Conservation (phyloP, 2,888 invertebrate genomes). For the Aleiodes alternator region DNA sequence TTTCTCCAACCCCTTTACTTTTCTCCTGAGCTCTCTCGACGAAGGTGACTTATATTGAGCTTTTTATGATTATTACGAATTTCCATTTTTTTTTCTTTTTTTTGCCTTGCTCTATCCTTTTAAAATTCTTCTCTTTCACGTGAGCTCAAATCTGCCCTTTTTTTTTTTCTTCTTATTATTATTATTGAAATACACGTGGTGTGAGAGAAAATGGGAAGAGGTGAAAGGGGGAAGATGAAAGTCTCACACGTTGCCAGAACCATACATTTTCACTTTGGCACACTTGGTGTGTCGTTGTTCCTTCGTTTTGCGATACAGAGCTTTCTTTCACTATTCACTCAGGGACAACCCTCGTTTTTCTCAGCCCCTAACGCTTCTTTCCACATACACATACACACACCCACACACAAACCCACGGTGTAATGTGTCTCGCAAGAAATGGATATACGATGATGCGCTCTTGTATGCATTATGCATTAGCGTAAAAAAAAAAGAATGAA, state of each 20-base stretch:
- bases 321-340: conserved; percentile 40
- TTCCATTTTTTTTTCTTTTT: neutral
- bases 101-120: neutral
- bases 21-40: conserved; percentile 30
- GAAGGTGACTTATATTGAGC: conserved; percentile 27
- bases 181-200: conserved; percentile 21
- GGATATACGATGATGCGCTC: conserved; percentile 75
- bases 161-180: neutral
- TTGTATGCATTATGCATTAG: conserved; percentile 70
- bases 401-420: conserved; percentile 60
- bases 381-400: no score
- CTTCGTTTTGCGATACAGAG: conserved; percentile 50
- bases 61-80: conserved; percentile 34
- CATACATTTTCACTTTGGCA: conserved; percentile 75
- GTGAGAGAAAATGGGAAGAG: neutral
- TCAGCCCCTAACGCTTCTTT: conserved; percentile 62
- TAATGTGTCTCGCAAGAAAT: conserved; percentile 66
- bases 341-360: conserved; percentile 39
- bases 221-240: neutral
- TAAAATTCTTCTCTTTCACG: neutral
- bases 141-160: no score
- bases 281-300: conserved; percentile 72
- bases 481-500: conserved; percentile 1
- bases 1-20: conserved; percentile 43
- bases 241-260: conserved; percentile 40